Conservation (phyloP, 2,888 invertebrate genomes). For the Carpatolechia fugitivella region DNA sequence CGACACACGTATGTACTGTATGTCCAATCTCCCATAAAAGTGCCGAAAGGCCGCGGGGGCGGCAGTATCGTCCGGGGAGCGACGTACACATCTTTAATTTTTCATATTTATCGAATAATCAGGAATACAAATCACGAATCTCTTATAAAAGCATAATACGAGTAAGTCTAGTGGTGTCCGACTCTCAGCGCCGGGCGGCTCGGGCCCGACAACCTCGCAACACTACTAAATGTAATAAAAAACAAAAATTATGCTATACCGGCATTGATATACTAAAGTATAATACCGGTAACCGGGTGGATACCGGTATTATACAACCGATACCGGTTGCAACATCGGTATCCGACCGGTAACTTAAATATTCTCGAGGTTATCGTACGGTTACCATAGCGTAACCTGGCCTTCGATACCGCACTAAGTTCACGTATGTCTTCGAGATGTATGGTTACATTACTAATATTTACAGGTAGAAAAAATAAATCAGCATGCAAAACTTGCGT, state of each 20-base stretch:
- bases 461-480: no score
- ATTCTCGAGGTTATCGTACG: slow-evolving; percentile 13
- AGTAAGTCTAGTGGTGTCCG: slow-evolving; percentile 53
- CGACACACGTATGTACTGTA: slow-evolving; percentile 53
- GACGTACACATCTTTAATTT: slow-evolving; percentile 70
- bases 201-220: slow-evolving; percentile 14
- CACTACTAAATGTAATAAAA: slow-evolving; percentile 1
- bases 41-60: slow-evolving; percentile 55
- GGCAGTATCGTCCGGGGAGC: slow-evolving; percentile 62
- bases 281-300: slow-evolving; percentile 7
- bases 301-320: neutral
- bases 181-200: slow-evolving; percentile 22
- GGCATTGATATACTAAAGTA: slow-evolving; percentile 10
- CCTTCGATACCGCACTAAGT: neutral
- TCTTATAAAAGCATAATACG: slow-evolving; percentile 77
- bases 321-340: slow-evolving; percentile 5
- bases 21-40: slow-evolving; percentile 58
- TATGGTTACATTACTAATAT: no score
- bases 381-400: neutral
- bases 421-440: no score
- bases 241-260: slow-evolving; percentile 2
- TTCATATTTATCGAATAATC: slow-evolving; percentile 70
- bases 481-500: no score
- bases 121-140: slow-evolving; percentile 78
- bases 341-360: slow-evolving; percentile 15